Base-by-base conservation (phyloP, 2,797 vertebrate genomes). In the Limosa lapponica region DNA sequence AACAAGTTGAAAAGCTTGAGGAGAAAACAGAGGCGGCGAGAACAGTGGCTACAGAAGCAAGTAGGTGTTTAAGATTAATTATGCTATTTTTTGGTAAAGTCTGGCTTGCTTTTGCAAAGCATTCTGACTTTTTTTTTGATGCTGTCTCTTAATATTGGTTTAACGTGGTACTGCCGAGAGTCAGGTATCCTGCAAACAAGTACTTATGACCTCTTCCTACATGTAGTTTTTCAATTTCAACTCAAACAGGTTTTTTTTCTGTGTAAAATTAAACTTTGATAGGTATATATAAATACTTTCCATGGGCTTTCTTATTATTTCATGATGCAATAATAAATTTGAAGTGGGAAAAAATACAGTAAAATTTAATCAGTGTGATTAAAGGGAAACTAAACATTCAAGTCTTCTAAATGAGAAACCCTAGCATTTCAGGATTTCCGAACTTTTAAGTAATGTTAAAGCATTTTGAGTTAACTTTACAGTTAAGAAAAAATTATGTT, bases 11-110 rank as follows among this genome's bases (percentile, higher is more conserved):
- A 99, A 97, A 98, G 96, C 96, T 87, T 98, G 39, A 98, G 98
- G 74, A 98, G 98, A 91, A 99, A 98, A 81, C 98, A 98, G 91
- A 99, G 96, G 80, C 98, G 97, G 92, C 98, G 37, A 82, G 98
- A 99, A 73, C 97, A 83, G 75, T 98, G 98, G 98, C 94, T 98
- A 41, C 98, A 99, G 91, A 99, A 98, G 82, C 98, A 99, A 93
- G 98, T 98, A 97, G 62, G 95, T 87, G 36, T 88, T 92, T 82
- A 70, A 85, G 93, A 67, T 66, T 27, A 84, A 16, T 52, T 65
- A 30, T 27, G 8, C 27, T 46, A 27, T 16, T 66, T 62, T 28
- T 79, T 54, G 3, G 7, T 77, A 7, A 66, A 87, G 43, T 51
- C 79, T 62, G 24, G 3, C 22, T 48, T 85, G 25, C 27, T 83